These are phyloP conservation scores for Drosophila differens DNA, from an alignment of 2,888 invertebrate genomes.

Conservation along the genomic window DNA sequence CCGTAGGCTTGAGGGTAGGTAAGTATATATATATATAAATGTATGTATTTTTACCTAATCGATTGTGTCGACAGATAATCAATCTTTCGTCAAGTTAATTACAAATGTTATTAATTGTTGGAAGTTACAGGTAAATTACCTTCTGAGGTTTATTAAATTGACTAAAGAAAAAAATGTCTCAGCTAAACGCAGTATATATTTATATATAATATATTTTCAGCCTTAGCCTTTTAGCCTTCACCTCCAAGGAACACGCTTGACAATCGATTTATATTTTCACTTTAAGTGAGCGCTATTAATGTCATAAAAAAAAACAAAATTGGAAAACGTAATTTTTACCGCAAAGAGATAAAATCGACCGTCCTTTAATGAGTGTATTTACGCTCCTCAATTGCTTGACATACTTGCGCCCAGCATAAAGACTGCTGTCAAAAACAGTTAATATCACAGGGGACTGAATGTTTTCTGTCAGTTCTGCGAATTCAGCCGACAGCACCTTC, in stretches of 20 bases:
- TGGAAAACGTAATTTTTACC: background rate
- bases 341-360: background rate
- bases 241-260: background rate
- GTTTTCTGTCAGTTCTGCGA: background rate
- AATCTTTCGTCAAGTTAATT: background rate
- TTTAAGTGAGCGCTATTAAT: background rate
- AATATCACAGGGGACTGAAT: background rate
- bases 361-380: background rate
- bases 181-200: background rate
- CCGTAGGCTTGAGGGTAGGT: background rate
- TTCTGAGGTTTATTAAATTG: background rate
- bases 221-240: background rate
- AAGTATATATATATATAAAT: background rate
- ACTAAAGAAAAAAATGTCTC: background rate
- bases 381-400: background rate
- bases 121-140: background rate
- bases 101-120: background rate
- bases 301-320: background rate
- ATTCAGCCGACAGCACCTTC: background rate
- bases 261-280: background rate
- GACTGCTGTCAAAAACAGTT: constrained; percentile 3
- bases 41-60: background rate
- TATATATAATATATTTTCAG: background rate
- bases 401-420: background rate
- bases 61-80: background rate